Conservation (phyloP, 2,888 invertebrate species). For the Pseudococcus longispinus region DNA sequence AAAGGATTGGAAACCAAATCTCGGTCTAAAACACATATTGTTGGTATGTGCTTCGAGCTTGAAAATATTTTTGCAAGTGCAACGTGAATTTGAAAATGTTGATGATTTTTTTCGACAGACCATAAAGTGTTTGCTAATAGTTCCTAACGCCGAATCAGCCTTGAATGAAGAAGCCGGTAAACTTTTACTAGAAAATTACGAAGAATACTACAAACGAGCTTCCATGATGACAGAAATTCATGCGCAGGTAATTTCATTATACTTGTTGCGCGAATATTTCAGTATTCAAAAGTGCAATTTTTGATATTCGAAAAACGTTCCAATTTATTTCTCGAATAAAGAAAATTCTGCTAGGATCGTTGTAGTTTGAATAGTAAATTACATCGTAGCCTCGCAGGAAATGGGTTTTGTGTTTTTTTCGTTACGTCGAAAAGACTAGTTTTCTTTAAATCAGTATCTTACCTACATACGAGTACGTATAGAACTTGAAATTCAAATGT, state of each 20-base stretch:
- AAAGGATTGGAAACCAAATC: slow-evolving; percentile 95
- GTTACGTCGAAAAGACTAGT: no score
- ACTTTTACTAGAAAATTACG: slow-evolving; percentile 88
- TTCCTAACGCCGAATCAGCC: slow-evolving; percentile 96
- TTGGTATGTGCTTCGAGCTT: slow-evolving; percentile 67
- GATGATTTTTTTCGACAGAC: slow-evolving; percentile 68
- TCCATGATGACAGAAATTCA: slow-evolving; percentile 92
- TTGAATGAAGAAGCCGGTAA: slow-evolving; percentile 97
- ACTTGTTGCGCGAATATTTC: no score
- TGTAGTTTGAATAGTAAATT: no score
- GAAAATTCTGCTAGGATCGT: no score
- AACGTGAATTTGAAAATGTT: neutral
- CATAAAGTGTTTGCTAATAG: slow-evolving; percentile 93
- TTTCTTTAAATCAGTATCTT: no score
- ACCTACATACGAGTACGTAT: no score
- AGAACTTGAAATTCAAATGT: no score
- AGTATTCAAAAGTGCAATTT: no score
- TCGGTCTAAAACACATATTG: slow-evolving; percentile 93
- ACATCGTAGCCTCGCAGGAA: no score
- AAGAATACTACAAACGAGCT: slow-evolving; percentile 87
- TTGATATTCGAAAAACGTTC: no score
- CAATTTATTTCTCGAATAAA: no score
- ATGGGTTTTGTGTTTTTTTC: no score
- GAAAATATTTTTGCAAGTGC: neutral
- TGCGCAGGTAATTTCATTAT: slow-evolving; percentile 74